These are phyloP conservation scores for Cyrtonyx montezumae DNA, from an alignment of 2,113 vertebrate genomes.

Conservation along the genomic window DNA sequence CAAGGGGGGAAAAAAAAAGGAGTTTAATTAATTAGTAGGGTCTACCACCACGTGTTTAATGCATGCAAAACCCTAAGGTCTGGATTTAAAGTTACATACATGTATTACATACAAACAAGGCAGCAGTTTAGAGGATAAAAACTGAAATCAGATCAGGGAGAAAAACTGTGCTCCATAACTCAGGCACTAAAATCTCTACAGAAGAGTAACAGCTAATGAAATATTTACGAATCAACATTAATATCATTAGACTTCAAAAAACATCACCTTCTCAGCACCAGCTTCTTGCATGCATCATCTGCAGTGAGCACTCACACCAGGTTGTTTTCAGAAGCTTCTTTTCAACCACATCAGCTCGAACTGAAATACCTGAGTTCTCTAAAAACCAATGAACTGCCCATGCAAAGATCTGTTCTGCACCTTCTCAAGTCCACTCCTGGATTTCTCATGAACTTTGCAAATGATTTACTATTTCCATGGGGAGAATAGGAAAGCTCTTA, in stretches of 20 bases:
- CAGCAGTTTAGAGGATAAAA: slow-evolving; percentile 1
- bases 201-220: slow-evolving; percentile 43
- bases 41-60: neutral
- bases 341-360: slow-evolving; percentile 24
- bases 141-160: neutral
- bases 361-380: neutral
- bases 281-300: slow-evolving; percentile 22
- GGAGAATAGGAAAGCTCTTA: neutral
- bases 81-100: neutral
- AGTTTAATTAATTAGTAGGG: neutral
- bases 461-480: slow-evolving; percentile 44
- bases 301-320: neutral
- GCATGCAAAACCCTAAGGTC: neutral
- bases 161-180: neutral
- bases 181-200: slow-evolving; percentile 25
- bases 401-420: neutral
- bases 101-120: neutral
- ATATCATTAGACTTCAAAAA: slow-evolving; percentile 56
- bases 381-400: neutral
- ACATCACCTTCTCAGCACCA: slow-evolving; percentile 22
- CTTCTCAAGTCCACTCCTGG: neutral
- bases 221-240: slow-evolving; percentile 57
- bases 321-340: slow-evolving; percentile 54
- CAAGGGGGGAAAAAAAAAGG: no score
- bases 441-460: slow-evolving; percentile 38